Base-by-base conservation (phyloP, 1,140 invertebrate species). In the Drosophila ohnishii region DNA sequence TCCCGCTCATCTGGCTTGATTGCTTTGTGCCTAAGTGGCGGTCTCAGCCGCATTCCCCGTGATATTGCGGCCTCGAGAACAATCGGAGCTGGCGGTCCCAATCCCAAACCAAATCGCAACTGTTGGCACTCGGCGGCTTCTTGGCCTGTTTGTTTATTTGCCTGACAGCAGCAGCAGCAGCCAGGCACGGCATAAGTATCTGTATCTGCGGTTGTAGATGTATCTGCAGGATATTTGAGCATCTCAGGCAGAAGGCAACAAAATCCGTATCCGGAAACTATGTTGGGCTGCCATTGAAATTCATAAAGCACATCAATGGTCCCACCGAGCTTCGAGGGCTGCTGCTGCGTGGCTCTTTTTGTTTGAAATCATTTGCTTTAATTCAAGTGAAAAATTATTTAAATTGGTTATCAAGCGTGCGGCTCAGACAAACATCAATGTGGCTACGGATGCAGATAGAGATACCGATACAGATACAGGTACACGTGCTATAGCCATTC, bases 311-410 rank as follows among this genome's bases (percentile, higher is more conserved):
- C 83, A 87, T 87, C 83, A 79, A 77, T 79, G 75, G 67, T 51
- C 42, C 67, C 67, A 19, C 42, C 50, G 51, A 71, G 67, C 50
- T 48, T 70, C 40, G 34, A 44, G 48, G 51, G 37, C 25, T 16
- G 28, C 30, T 50, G 25, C 14, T 25, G 30, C 45, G 44, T 28
- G 37, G 66, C 71, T 58, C 63, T 70, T 76, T 74, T 75, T 79
- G 67, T 88, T 87, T 80, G 83, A 80, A 87, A 87, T 80, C 83
- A 88, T 87, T 87, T 83, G 83, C 65, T 87, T 87, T 87, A 87
- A 87, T 87, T 87, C 83, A 87, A 87, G 83, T 88, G 83, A 87
- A 87, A 87, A 88, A 87, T 87, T 87, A 87, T 87, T 87, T 87
- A 87, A 87, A 87, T 87, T 87, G 83, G 61, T 88, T 88, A 88